Base-by-base conservation (phyloP, 2,113 vertebrate genomes). In the Carassius carassius region DNA sequence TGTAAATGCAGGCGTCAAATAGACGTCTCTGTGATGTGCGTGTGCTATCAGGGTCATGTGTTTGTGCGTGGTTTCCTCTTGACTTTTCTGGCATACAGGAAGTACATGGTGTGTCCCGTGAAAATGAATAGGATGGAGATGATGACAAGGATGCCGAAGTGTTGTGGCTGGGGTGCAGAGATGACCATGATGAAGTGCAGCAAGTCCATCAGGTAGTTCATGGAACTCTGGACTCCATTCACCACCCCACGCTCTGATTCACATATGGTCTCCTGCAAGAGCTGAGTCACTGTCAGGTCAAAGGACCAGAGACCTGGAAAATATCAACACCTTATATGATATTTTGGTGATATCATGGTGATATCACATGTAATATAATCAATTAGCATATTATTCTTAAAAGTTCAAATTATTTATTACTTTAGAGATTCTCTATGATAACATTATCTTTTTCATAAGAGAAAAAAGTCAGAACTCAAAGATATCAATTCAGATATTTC, bases 171-270 rank as follows among this genome's bases (percentile, higher is more conserved):
- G 3, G 92, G 92, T 72, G 92, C 93, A 3, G 94, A 91, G 86
- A 95, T 93, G 85, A 95, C 91, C 74, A 92, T 93, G 47, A 94
- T 87, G 80, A 95, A 96, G 92, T 92, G 94, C 69, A 94, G 92
- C 54, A 96, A 90, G 82, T 95, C 94, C 94, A 94, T 95, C 86
- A 96, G 91, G 89, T 94, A 94, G 84, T 95, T 95, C 93, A 96
- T 94, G 10, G 95, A 95, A 89, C 95, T 95, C 90, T 96, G 95
- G 70, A 96, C 90, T 2, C 94, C 90, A 0, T 94, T 96, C 5
- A 96, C 93, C 37, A 95, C 89, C 2, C 95, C 95, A 63, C 90
- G 54, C 86, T 96, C 93, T 0, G 90, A 95, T 91, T 95, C 94
- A 47, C 93, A 91, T 89, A 95, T 95, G 88, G 94, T 95, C 90